phyloP scores from a whole-genome alignment of 2,888 invertebrate species.

The Thymelicus acteon region DNA sequence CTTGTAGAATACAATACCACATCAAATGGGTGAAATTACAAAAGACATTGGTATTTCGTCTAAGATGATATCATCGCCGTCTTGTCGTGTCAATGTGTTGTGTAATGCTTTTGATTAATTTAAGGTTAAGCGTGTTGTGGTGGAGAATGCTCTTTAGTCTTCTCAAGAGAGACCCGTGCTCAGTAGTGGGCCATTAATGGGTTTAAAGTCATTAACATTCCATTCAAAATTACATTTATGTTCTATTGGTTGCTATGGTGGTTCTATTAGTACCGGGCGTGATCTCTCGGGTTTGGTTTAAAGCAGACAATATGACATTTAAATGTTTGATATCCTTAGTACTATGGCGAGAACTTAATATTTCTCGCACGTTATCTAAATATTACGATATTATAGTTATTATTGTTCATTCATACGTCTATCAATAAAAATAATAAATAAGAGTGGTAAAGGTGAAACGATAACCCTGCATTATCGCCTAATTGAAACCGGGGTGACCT shows the following conservation, averaged over 20 bases:
- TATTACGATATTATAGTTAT: no score
- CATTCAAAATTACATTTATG: neutral
- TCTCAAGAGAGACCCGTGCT: no score
- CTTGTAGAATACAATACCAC: conserved; percentile 21
- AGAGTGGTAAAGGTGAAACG: conserved; percentile 20
- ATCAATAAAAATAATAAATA: conserved; percentile 2
- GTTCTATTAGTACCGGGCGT: no score
- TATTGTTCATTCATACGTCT: no score
- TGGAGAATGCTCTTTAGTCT: no score
- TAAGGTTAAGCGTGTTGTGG: neutral
- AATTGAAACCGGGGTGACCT: conserved; percentile 42
- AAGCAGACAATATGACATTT: no score
- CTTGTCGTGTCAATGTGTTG: conserved; percentile 5
- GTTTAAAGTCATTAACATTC: neutral
- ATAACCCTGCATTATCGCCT: conserved; percentile 37
- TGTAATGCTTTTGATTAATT: conserved; percentile 20
- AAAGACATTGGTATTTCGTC: conserved; percentile 11
- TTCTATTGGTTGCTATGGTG: no score
- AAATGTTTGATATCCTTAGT: no score
- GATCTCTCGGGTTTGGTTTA: no score
- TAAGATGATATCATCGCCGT: conserved; percentile 31
- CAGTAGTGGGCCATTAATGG: no score
- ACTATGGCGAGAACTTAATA: no score
- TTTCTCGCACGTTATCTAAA: no score
- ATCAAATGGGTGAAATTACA: conserved; percentile 12